Evolutionary conservation across 2,888 invertebrate genomes (phyloP).

Genomic region (Orgyia antiqua): DNA sequence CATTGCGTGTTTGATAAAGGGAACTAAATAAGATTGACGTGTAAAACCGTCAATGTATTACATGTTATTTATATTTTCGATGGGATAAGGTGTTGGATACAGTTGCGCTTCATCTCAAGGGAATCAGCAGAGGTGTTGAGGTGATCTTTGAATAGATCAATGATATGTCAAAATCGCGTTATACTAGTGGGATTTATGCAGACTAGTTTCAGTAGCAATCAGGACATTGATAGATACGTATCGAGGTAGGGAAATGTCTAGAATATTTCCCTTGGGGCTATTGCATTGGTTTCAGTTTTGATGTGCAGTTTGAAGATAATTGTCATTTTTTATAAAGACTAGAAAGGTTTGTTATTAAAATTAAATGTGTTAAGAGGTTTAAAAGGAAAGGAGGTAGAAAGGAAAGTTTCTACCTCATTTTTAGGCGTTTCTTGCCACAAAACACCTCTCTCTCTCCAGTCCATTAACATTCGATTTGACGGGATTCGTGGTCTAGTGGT

Average conservation of each 20-base stretch:
- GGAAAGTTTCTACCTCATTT: too few species aligned
- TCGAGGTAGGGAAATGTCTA: slow-evolving; percentile 30
- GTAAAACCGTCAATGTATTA: slow-evolving; percentile 17
- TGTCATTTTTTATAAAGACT: too few species aligned
- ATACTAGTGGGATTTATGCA: slow-evolving; percentile 66
- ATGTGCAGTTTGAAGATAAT: slow-evolving; percentile 23
- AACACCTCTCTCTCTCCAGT: too few species aligned
- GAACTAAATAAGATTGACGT: neutral
- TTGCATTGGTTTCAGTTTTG: slow-evolving; percentile 30
- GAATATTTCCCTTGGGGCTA: slow-evolving; percentile 29
- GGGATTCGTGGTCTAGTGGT: too few species aligned
- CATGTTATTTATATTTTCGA: neutral
- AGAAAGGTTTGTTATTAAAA: too few species aligned
- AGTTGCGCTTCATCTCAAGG: slow-evolving; percentile 43
- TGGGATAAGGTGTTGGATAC: slow-evolving; percentile 22
- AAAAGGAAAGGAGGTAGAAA: too few species aligned
- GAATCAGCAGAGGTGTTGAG: slow-evolving; percentile 61
- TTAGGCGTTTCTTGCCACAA: too few species aligned
- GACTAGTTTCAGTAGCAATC: slow-evolving; percentile 49
- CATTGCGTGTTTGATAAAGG: slow-evolving; percentile 17
- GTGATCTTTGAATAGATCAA: slow-evolving; percentile 68
- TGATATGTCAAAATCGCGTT: slow-evolving; percentile 73
- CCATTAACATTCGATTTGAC: too few species aligned
- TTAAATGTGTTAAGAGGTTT: too few species aligned
- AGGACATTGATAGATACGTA: slow-evolving; percentile 66